These are phyloP conservation scores for Malurus melanocephalus DNA, from an alignment of 2,113 vertebrate genomes.

Conservation along the genomic window DNA sequence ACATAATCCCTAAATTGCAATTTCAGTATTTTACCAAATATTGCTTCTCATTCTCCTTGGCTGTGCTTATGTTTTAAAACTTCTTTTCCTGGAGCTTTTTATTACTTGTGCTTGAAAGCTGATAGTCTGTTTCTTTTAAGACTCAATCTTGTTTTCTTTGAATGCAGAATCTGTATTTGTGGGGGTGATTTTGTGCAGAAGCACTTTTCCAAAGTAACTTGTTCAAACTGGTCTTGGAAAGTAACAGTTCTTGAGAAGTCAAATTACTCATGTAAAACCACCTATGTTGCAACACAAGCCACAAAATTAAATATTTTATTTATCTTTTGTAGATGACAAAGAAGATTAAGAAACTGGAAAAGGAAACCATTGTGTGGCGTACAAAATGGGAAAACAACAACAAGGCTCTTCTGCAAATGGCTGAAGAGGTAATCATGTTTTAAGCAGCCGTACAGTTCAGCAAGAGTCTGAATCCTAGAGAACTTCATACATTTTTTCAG, in stretches of 20 bases:
- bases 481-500: not conserved
- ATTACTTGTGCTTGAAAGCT: not conserved
- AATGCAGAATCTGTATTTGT: not conserved
- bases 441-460: not conserved
- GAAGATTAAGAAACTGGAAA: constrained; percentile 98
- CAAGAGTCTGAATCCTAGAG: not conserved
- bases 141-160: not conserved
- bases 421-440: constrained; percentile 83
- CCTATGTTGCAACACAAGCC: not conserved
- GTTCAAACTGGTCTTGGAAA: not conserved
- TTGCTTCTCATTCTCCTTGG: not conserved
- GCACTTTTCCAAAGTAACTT: not conserved
- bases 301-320: not conserved
- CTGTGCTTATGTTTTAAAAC: not conserved
- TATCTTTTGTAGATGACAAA: constrained; percentile 89
- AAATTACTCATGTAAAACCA: not conserved
- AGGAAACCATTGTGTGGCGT: constrained; percentile 94
- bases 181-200: not conserved
- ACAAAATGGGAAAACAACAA: constrained; percentile 98
- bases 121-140: not conserved
- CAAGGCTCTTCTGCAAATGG: constrained; percentile 97
- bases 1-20: not conserved
- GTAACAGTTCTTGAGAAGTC: not conserved
- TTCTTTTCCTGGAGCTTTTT: not conserved
- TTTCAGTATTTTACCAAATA: not conserved